A percentile compares a stretch with the other conserved stretches of the same genome.
Evolutionary conservation across 2,888 invertebrate genomes (phyloP).

Genomic region (Diaprepes abbreviatus): DNA sequence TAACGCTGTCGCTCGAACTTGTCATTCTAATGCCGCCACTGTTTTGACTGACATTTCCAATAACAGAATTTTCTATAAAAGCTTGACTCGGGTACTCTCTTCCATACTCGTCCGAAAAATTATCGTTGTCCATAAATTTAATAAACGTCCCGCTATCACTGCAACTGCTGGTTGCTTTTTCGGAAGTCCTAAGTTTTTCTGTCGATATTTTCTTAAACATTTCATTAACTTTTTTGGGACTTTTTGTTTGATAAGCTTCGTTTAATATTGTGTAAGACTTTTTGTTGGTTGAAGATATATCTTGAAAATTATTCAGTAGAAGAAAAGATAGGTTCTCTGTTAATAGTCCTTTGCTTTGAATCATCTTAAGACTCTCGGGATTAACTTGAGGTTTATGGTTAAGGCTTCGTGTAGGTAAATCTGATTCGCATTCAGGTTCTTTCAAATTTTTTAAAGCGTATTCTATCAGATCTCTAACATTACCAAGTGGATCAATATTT

Average conservation of each 20-base stretch:
- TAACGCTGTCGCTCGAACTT: constrained; percentile 51
- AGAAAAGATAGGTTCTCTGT: not conserved
- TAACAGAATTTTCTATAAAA: not conserved
- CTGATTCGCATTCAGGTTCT: constrained; percentile 7
- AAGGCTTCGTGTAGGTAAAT: not conserved
- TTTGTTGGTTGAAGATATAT: not conserved
- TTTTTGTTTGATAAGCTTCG: constrained; percentile 35
- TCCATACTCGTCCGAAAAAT: constrained; percentile 23
- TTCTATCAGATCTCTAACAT: constrained; percentile 38
- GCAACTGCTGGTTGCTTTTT: not conserved
- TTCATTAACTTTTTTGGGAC: constrained; percentile 50
- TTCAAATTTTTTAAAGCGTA: constrained; percentile 45
- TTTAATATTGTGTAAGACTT: constrained; percentile 24
- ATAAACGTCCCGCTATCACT: not conserved
- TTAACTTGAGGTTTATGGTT: not conserved
- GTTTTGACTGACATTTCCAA: not conserved
- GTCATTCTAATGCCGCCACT: not conserved
- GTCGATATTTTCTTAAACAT: constrained; percentile 52
- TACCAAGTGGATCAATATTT: constrained; percentile 25
- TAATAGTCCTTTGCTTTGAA: constrained; percentile 16
- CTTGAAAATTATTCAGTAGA: constrained; percentile 5
- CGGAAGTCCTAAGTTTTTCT: constrained; percentile 24
- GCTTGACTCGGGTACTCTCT: constrained; percentile 5
- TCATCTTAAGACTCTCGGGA: not conserved
- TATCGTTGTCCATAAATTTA: constrained; percentile 3